Conservation (phyloP, 1,140 invertebrate genomes). For the Lasioglossum albipes region DNA sequence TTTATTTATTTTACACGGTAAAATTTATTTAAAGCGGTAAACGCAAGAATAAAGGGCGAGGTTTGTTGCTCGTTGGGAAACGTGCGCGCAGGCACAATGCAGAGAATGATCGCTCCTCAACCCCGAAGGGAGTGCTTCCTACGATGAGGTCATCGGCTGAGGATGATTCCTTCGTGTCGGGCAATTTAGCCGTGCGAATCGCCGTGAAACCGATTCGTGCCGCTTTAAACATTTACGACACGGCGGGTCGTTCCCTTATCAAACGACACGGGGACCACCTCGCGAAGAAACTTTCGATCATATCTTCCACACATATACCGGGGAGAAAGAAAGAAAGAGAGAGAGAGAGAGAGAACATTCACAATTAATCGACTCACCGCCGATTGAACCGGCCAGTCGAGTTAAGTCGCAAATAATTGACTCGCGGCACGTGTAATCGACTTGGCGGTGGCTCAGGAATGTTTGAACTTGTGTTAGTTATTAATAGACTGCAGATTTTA, state of each 20-base stretch:
- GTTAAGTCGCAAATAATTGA: conserved; percentile 48
- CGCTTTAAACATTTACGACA: conserved; percentile 52
- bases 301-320: not conserved
- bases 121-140: not conserved
- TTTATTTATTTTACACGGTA: too few relatives aligned
- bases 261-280: conserved; percentile 28
- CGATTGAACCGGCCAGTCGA: conserved; percentile 31
- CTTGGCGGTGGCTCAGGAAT: conserved; percentile 9
- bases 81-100: too few relatives aligned
- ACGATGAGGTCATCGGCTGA: conserved; percentile 39
- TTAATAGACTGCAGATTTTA: too few relatives aligned
- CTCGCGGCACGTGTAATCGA: conserved; percentile 4
- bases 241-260: conserved; percentile 36
- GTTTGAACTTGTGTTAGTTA: not conserved
- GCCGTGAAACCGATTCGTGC: conserved; percentile 51
- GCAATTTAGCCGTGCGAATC: conserved; percentile 49
- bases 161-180: conserved; percentile 38
- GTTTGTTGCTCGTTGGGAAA: not conserved
- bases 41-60: too few relatives aligned
- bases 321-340: not conserved
- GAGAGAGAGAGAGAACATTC: not conserved
- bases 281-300: conserved; percentile 45
- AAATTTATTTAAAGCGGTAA: too few relatives aligned
- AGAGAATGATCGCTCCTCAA: not conserved
- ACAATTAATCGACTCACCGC: conserved; percentile 31